A percentile compares a stretch with the other conserved stretches of the same genome.
These are phyloP conservation scores for Chrysochloris asiatica DNA, from an alignment of 2,113 vertebrate species.

Conservation along the genomic window DNA sequence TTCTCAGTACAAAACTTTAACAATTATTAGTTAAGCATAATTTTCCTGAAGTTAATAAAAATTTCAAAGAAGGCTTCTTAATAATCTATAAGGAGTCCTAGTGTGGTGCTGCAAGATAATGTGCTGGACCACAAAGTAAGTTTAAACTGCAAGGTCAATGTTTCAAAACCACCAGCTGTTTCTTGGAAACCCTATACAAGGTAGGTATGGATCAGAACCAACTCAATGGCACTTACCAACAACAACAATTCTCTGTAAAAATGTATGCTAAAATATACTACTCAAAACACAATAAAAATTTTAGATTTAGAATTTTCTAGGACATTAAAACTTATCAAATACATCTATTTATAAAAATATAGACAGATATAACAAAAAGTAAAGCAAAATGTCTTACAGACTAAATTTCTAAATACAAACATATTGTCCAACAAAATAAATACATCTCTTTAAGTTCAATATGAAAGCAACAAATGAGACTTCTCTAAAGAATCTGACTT, in stretches of 20 bases:
- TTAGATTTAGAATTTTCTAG: not conserved
- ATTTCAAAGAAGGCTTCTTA: not conserved
- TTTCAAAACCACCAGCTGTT: too few species aligned
- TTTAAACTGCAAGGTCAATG: too few species aligned
- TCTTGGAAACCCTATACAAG: too few species aligned
- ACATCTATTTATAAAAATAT: not conserved
- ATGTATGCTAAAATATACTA: not conserved
- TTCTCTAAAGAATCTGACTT: not conserved
- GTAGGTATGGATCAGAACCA: too few species aligned
- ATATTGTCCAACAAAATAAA: not conserved
- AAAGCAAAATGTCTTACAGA: not conserved
- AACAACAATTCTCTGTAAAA: not conserved
- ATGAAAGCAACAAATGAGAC: not conserved
- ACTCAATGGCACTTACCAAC: too few species aligned
- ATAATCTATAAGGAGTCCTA: too few species aligned
- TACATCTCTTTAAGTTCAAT: not conserved
- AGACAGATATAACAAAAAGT: not conserved
- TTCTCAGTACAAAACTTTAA: not conserved
- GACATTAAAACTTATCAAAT: not conserved
- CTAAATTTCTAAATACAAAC: not conserved
- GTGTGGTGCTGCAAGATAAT: too few species aligned
- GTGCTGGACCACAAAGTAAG: too few species aligned
- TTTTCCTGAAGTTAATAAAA: not conserved
- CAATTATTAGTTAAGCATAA: not conserved
- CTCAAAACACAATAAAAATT: not conserved